These are phyloP conservation scores for Atlantisia rogersi DNA, from an alignment of 2,113 vertebrate genomes.

Conservation along the genomic window DNA sequence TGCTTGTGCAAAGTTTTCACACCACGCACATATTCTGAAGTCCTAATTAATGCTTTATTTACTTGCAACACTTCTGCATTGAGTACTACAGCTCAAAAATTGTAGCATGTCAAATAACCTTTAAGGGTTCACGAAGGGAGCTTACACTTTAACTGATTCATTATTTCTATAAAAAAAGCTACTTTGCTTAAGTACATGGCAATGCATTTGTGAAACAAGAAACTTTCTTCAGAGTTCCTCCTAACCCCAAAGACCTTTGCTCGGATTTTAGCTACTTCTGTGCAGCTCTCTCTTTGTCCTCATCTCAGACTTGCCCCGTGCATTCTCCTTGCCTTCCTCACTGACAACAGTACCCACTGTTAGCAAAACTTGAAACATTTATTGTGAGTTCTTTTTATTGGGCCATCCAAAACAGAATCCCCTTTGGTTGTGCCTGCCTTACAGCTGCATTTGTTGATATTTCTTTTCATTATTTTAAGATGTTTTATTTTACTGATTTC, in stretches of 20 bases:
- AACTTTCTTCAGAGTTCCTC: not conserved
- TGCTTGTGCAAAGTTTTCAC: not conserved
- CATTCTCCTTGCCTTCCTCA: not conserved
- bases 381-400: not conserved
- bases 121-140: not conserved
- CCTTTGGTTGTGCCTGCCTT: not conserved
- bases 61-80: not conserved
- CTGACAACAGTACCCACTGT: not conserved
- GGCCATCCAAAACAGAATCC: not conserved
- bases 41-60: not conserved
- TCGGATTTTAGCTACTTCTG: not conserved
- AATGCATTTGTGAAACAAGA: not conserved
- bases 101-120: not conserved
- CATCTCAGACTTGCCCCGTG: not conserved
- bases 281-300: not conserved
- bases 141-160: not conserved
- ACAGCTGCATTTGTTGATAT: not conserved
- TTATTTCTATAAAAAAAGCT: not conserved
- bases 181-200: not conserved
- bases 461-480: not conserved
- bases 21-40: not conserved
- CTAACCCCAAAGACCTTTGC: not conserved
- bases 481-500: not conserved
- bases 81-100: not conserved
- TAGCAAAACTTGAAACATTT: not conserved